Evolutionary conservation across 1,140 invertebrate species (phyloP).

Genomic region (Proctacanthus coquilletti): DNA sequence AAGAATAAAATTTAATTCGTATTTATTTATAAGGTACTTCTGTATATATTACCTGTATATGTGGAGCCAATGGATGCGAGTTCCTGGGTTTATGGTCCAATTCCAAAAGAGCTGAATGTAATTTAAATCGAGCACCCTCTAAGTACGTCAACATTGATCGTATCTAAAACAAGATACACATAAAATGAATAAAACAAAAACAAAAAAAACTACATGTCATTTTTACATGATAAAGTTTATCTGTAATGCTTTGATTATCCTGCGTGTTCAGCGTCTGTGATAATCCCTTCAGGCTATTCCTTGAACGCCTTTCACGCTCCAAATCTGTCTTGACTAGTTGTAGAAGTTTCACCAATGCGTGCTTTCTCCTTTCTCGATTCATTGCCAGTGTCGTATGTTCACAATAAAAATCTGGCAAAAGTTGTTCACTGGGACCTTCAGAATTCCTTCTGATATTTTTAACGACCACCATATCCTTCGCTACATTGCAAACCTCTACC

Average conservation of each 20-base stretch:
- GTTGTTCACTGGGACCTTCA: conserved; percentile 51
- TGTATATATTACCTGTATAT: conserved; percentile 40
- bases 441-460: conserved; percentile 28
- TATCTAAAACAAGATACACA: conserved; percentile 42
- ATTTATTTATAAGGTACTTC: not conserved
- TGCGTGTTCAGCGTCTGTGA: conserved; percentile 80
- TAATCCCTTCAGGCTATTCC: conserved; percentile 74
- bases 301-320: conserved; percentile 68
- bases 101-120: conserved; percentile 64
- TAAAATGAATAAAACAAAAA: conserved; percentile 6
- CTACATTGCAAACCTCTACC: conserved; percentile 25
- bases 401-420: conserved; percentile 86
- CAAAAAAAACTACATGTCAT: conserved; percentile 14
- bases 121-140: conserved; percentile 77
- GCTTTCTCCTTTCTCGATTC: conserved; percentile 77
- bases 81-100: conserved; percentile 56
- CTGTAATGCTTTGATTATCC: conserved; percentile 82
- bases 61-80: conserved; percentile 67
- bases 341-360: conserved; percentile 65
- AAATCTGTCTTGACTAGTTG: conserved; percentile 71
- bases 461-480: conserved; percentile 26
- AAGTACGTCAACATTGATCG: conserved; percentile 81
- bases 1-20: not conserved
- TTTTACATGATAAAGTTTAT: conserved; percentile 86
- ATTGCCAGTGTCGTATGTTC: conserved; percentile 86